Evolutionary conservation across 1,140 invertebrate species (phyloP).

Genomic region (Platorchestia sp.): DNA sequence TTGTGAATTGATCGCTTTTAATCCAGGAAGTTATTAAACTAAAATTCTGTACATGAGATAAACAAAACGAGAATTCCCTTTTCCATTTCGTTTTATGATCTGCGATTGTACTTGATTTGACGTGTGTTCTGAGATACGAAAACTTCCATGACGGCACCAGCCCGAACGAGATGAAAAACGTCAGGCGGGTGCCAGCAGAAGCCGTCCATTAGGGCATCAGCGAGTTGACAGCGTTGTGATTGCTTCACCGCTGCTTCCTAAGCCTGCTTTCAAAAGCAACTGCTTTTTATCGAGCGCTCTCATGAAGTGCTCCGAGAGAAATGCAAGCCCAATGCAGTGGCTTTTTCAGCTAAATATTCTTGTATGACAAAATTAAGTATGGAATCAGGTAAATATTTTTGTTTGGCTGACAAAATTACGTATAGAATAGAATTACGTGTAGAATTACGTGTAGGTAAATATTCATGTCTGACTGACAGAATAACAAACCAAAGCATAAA

Average conservation of each 20-base stretch:
- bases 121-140: not conserved
- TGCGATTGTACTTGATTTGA: not conserved
- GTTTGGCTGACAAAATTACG: no score
- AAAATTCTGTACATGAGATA: not conserved
- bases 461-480: no score
- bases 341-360: no score
- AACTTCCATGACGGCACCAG: not conserved
- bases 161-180: not conserved
- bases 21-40: not conserved
- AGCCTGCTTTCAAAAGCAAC: not conserved
- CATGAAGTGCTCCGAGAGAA: not conserved
- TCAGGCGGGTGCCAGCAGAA: not conserved
- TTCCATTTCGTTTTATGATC: not conserved
- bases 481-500: no score
- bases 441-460: no score
- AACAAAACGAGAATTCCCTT: not conserved
- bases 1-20: not conserved
- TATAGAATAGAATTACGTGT: no score
- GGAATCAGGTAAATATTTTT: no score
- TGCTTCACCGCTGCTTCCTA: not conserved
- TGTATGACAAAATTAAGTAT: no score
- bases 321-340: not conserved
- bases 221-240: not conserved
- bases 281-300: not conserved
- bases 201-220: not conserved